phyloP scores from a whole-genome alignment of 2,888 invertebrate species.

The Amphipyra tragopoginis region DNA sequence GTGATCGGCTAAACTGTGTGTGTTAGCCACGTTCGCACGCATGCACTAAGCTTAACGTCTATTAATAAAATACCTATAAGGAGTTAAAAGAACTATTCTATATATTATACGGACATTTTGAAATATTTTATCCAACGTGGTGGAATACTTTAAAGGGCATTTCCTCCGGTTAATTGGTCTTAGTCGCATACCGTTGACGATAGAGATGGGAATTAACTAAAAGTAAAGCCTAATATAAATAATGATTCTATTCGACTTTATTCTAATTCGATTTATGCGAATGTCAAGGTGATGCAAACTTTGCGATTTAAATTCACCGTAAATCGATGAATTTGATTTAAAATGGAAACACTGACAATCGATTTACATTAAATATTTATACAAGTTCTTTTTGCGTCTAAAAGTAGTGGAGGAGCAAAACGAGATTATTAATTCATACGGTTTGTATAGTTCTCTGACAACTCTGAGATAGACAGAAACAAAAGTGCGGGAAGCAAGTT shows the following conservation, averaged over 20 bases:
- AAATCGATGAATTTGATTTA: conserved; percentile 1
- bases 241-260: conserved; percentile 11
- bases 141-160: conserved; percentile 70
- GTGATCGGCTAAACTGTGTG: conserved; percentile 44
- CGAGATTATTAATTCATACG: conserved; percentile 48
- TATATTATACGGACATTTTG: conserved; percentile 56
- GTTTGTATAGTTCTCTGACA: conserved; percentile 23
- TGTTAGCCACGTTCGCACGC: conserved; percentile 35
- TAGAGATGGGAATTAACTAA: conserved; percentile 49
- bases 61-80: conserved; percentile 58
- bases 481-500: conserved; percentile 20
- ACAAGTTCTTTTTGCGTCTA: conserved; percentile 10
- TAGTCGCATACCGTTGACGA: conserved; percentile 49
- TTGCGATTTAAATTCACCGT: conserved; percentile 4
- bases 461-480: conserved; percentile 21
- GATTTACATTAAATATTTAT: conserved; percentile 11
- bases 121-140: conserved; percentile 69
- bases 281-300: conserved; percentile 26
- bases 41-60: conserved; percentile 48
- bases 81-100: conserved; percentile 57
- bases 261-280: conserved; percentile 21
- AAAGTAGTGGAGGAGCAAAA: conserved; percentile 19
- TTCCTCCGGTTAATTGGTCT: conserved; percentile 73
- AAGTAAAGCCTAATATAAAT: conserved; percentile 1
- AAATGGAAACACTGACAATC: not conserved